Conservation (phyloP, 2,113 vertebrate genomes). For the Alces alces region DNA sequence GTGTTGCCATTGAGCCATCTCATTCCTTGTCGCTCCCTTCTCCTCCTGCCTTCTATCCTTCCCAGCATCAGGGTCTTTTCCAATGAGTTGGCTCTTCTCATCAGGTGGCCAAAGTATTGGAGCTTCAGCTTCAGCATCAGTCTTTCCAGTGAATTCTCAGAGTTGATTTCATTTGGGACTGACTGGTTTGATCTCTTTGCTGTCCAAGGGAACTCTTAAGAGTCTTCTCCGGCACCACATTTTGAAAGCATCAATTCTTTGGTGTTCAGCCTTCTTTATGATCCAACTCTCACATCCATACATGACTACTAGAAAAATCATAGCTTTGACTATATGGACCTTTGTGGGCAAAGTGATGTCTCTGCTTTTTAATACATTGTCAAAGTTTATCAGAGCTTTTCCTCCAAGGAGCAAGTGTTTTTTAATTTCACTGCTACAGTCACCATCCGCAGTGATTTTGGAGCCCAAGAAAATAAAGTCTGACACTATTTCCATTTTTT, state of each 20-base stretch:
- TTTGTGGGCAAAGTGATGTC: background rate
- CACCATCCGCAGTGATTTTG: background rate
- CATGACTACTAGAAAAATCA: background rate
- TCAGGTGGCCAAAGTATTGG: background rate
- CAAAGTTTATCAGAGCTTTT: background rate
- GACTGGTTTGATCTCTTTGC: background rate
- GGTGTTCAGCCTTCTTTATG: background rate
- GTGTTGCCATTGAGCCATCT: background rate
- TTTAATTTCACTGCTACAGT: background rate
- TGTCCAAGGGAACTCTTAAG: background rate
- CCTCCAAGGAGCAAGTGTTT: background rate
- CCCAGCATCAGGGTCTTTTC: background rate
- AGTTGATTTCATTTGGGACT: background rate
- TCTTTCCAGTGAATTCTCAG: background rate
- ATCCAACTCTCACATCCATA: background rate
- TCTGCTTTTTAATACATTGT: background rate
- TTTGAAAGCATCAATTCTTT: background rate
- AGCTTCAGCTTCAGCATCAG: background rate
- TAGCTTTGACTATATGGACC: background rate
- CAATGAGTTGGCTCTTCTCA: background rate
- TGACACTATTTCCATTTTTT: background rate
- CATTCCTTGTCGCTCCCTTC: accelerated
- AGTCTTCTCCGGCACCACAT: background rate
- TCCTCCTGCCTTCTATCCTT: background rate
- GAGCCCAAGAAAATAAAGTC: background rate